Evolutionary conservation across 2,888 invertebrate species (phyloP), one percentile per base, ranked within the genome.

Genomic region (Polydrusus tereticollis): DNA sequence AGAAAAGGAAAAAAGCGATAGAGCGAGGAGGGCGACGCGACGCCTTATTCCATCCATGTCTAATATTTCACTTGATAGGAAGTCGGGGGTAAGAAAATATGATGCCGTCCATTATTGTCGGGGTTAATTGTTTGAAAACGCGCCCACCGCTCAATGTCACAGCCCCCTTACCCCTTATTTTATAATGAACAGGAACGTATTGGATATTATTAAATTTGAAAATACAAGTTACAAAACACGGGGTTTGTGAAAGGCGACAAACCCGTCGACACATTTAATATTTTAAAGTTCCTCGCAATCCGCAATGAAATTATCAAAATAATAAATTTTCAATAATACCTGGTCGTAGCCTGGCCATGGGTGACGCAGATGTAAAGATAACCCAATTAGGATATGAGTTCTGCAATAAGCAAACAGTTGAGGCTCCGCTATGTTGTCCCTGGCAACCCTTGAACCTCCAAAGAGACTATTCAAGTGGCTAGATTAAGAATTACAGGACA

Each of bases 311-410:
- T 81, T 81, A 82, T 80, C 80, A 81, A 82, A 83, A 83, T 83
- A 83, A 72, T 72, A 72, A 70, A 81, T 72, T 72, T 67, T 57
- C 63, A 68, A 72, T 72, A 72, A 55, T 67, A 67, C 72, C 63
- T 72, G 55, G 59, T 23, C 16, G 36, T 60, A 59, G 65, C 43
- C n/a, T 38, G 66, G 60, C 71, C 47, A 76, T 18, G 65, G 41
- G 60, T 64, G 75, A 69, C 72, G 66, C 72, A 72, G 82, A 83
- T 83, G 84, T 83, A 83, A n/a, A 82, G 82, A 79, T 85, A 85
- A 85, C 82, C 84, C 84, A 85, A 85, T 85, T 85, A 85, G 83
- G 84, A 84, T 83, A 85, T 84, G 83, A 84, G 83, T 83, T 83
- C 82, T 83, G 83, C 84, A 85, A 84, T 84, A 83, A 84, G 82